Percentiles rank a stretch among this genome's conserved stretches.
Conservation (phyloP, 92 coral and sea anemone genomes). For the Galaxea fascicularis region DNA sequence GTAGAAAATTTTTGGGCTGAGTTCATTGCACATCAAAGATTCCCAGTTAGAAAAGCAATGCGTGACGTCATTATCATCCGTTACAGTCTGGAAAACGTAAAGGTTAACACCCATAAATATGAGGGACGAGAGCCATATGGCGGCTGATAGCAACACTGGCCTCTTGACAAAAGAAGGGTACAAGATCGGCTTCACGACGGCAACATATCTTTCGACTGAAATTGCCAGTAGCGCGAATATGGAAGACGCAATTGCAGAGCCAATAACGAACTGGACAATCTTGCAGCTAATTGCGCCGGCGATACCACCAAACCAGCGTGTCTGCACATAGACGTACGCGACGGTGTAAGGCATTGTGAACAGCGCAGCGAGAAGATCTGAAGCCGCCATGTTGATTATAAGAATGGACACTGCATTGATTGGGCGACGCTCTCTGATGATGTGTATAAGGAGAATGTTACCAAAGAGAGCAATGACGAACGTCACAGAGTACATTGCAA, state of each 20-base stretch:
- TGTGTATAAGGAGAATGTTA: constrained; percentile 67
- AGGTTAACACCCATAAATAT: constrained; percentile 49
- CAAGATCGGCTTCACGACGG: constrained; percentile 62
- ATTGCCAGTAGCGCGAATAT: constrained; percentile 58
- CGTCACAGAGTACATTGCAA: constrained; percentile 63
- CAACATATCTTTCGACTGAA: constrained; percentile 63
- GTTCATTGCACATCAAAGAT: constrained; percentile 27
- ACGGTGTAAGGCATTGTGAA: constrained; percentile 71
- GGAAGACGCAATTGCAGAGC: constrained; percentile 65
- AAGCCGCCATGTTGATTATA: constrained; percentile 73
- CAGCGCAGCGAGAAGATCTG: constrained; percentile 73
- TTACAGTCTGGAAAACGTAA: neutral
- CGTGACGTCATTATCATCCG: neutral
- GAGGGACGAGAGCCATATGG: constrained; percentile 54
- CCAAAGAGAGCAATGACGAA: constrained; percentile 67
- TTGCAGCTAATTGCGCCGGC: constrained; percentile 52
- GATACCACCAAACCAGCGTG: constrained; percentile 68
- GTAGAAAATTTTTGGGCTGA: constrained; percentile 59
- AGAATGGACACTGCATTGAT: constrained; percentile 70
- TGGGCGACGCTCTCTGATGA: constrained; percentile 55
- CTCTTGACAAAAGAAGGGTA: constrained; percentile 48
- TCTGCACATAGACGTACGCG: constrained; percentile 46
- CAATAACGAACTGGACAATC: constrained; percentile 59
- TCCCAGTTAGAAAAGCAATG: constrained; percentile 51
- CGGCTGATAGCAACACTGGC: constrained; percentile 33